A percentile compares a stretch with the other conserved stretches of the same genome.
phyloP scores from a whole-genome alignment of 2,888 invertebrate genomes.

The Zelleria hepariella region DNA sequence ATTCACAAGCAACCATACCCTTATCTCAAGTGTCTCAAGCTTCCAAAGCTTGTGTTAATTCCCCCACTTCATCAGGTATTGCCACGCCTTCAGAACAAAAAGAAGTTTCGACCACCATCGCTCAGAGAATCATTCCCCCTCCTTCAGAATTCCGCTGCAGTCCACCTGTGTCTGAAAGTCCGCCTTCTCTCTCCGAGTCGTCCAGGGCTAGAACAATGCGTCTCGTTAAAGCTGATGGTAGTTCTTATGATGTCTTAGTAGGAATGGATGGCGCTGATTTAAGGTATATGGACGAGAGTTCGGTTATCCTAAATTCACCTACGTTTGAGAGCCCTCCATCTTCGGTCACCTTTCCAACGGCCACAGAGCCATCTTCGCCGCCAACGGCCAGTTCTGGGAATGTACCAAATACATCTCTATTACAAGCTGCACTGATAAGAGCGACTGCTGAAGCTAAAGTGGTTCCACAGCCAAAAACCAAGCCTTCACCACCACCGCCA shows the following conservation, averaged over 20 bases:
- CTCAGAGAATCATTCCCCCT: slow-evolving; percentile 81
- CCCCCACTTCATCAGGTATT: slow-evolving; percentile 54
- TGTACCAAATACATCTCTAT: slow-evolving; percentile 74
- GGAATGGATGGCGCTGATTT: slow-evolving; percentile 89
- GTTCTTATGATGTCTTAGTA: slow-evolving; percentile 81
- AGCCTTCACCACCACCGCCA: slow-evolving; percentile 48
- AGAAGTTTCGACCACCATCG: slow-evolving; percentile 64
- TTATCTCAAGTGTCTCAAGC: slow-evolving; percentile 26
- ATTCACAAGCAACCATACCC: slow-evolving; percentile 41
- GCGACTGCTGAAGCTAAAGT: slow-evolving; percentile 74
- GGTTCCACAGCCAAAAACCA: slow-evolving; percentile 51
- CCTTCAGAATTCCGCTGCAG: slow-evolving; percentile 81
- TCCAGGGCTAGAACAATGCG: slow-evolving; percentile 68
- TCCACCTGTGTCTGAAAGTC: slow-evolving; percentile 76
- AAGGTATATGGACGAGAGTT: slow-evolving; percentile 93
- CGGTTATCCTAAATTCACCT: slow-evolving; percentile 84
- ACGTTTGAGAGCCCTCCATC: slow-evolving; percentile 84
- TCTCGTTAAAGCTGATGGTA: slow-evolving; percentile 70
- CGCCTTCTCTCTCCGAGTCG: slow-evolving; percentile 70
- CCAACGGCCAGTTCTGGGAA: slow-evolving; percentile 58
- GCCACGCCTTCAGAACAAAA: slow-evolving; percentile 56
- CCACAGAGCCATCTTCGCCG: slow-evolving; percentile 75
- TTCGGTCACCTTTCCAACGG: slow-evolving; percentile 72
- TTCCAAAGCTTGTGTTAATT: slow-evolving; percentile 38
- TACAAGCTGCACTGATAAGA: slow-evolving; percentile 81